A percentile compares a stretch with the other conserved stretches of the same genome.
These are phyloP conservation scores for Cisticola juncidis DNA, from an alignment of 2,113 vertebrate species.

Conservation along the genomic window DNA sequence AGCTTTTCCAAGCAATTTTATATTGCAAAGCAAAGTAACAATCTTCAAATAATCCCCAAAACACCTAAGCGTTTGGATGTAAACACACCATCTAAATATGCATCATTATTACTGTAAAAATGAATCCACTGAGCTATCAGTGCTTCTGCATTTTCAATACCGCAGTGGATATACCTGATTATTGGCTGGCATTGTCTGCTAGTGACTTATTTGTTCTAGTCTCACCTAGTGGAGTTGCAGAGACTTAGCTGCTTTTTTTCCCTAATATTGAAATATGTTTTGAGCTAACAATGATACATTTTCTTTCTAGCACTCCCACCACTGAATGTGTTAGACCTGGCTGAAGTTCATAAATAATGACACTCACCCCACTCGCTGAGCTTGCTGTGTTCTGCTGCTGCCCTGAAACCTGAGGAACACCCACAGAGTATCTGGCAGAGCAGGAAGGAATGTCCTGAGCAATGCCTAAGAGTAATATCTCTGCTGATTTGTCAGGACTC, in stretches of 20 bases:
- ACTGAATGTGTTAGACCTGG: not conserved
- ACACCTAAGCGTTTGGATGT: not conserved
- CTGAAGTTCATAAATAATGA: not conserved
- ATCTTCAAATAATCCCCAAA: not conserved
- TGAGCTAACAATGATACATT: not conserved
- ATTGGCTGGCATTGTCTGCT: not conserved
- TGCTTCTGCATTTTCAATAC: not conserved
- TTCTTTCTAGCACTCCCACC: not conserved
- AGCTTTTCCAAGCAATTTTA: not conserved
- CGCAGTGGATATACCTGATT: not conserved
- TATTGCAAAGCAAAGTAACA: not conserved
- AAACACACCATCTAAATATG: not conserved
- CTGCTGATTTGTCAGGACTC: constrained; percentile 46
- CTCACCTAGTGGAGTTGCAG: not conserved
- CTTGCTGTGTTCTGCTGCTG: not conserved
- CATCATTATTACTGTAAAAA: not conserved
- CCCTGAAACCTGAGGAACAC: constrained; percentile 23
- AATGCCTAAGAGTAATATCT: constrained; percentile 28
- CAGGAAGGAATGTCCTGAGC: not conserved
- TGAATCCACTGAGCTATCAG: not conserved
- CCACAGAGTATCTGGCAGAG: not conserved
- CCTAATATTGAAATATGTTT: not conserved
- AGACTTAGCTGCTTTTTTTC: not conserved
- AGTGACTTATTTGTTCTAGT: not conserved
- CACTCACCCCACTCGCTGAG: not conserved